Conservation (phyloP, 2,888 invertebrate genomes). For the Rambutsinella grinnellia region DNA sequence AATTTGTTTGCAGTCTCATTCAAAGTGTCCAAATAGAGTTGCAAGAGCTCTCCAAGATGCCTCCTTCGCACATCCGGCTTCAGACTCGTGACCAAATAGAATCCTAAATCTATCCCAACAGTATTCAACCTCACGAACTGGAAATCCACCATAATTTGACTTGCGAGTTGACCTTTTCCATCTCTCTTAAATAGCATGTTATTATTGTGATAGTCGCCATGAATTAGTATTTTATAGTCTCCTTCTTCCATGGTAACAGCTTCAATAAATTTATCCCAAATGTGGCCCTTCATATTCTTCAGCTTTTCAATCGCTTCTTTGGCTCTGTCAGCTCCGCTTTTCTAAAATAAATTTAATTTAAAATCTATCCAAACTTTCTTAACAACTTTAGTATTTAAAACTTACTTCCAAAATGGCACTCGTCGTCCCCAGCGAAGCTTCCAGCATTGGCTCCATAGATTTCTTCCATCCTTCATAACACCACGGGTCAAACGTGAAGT, state of each 20-base stretch:
- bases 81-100: not conserved
- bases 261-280: too few species aligned
- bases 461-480: too few species aligned
- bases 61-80: not conserved
- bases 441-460: not conserved
- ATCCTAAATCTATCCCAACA: not conserved
- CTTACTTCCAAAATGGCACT: constrained; percentile 16
- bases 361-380: not conserved
- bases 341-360: not conserved
- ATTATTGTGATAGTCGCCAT: too few species aligned
- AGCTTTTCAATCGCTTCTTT: constrained; percentile 26
- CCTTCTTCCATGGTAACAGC: too few species aligned
- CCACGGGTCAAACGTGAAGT: constrained; percentile 4
- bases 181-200: too few species aligned
- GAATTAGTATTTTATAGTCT: too few species aligned
- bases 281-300: not conserved
- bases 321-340: constrained; percentile 2
- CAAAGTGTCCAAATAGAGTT: not conserved
- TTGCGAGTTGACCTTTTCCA: too few species aligned
- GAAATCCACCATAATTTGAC: too few species aligned
- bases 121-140: too few species aligned
- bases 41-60: not conserved
- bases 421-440: not conserved
- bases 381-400: not conserved
- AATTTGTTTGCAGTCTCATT: not conserved